Evolutionary conservation across 2,888 invertebrate species (phyloP).

Genomic region (Mythimna pallens): DNA sequence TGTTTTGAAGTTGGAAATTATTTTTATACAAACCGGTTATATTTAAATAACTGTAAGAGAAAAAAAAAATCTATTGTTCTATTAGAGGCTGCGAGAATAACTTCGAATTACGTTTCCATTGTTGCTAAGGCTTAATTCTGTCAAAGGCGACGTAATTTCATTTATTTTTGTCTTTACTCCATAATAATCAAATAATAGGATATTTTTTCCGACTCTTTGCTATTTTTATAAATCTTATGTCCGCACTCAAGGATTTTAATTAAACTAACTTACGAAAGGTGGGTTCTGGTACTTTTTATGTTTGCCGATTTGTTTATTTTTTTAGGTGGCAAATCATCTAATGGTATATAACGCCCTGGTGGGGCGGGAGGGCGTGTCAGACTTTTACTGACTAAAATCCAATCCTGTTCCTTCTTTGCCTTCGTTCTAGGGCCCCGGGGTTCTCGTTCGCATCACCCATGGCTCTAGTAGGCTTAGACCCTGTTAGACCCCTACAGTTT

Average conservation of each 20-base stretch:
- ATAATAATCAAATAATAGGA: background rate
- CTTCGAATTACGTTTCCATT: slow-evolving; percentile 19
- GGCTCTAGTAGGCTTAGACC: too few species aligned
- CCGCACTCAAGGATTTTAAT: background rate
- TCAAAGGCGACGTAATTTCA: slow-evolving; percentile 29
- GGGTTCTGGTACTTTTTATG: background rate
- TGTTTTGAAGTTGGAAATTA: background rate
- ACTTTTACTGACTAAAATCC: too few species aligned
- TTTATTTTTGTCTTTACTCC: slow-evolving; percentile 7
- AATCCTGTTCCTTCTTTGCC: too few species aligned
- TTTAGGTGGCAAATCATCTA: too few species aligned
- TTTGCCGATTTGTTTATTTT: too few species aligned
- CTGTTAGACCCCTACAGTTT: too few species aligned
- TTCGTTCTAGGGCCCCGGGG: too few species aligned
- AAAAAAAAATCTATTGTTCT: slow-evolving; percentile 13
- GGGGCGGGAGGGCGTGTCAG: too few species aligned
- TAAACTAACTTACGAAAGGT: background rate
- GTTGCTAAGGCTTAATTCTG: slow-evolving; percentile 12
- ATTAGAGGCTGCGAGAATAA: slow-evolving; percentile 21
- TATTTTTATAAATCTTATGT: background rate
- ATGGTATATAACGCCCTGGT: too few species aligned
- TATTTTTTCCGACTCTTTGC: background rate
- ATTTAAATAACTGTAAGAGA: slow-evolving; percentile 11
- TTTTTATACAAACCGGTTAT: background rate
- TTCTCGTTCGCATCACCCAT: too few species aligned